phyloP scores from a whole-genome alignment of 2,888 invertebrate genomes.

The Andricus curvator region DNA sequence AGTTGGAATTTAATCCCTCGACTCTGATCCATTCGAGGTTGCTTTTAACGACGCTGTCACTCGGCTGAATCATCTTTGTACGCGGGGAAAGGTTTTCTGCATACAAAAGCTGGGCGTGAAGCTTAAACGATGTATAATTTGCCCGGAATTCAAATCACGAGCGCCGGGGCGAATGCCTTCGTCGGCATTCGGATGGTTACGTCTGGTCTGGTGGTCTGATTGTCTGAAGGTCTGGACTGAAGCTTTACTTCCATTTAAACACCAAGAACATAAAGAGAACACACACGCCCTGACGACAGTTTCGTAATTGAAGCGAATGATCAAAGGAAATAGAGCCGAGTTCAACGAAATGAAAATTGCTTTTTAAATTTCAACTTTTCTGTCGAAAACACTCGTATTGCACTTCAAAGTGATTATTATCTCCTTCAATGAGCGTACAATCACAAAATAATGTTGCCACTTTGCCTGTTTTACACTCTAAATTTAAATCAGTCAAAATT shows the following conservation, averaged over 20 bases:
- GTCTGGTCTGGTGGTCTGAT: slow-evolving; percentile 32
- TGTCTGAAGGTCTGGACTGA: slow-evolving; percentile 14
- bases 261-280: slow-evolving; percentile 28
- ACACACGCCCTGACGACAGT: slow-evolving; percentile 14
- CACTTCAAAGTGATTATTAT: not conserved
- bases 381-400: not conserved
- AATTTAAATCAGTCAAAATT: too few species aligned
- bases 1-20: slow-evolving; percentile 54
- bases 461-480: too few species aligned
- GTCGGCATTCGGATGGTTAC: slow-evolving; percentile 38
- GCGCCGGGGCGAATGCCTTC: slow-evolving; percentile 32
- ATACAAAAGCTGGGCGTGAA: slow-evolving; percentile 32
- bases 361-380: not conserved
- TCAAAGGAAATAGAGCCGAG: slow-evolving; percentile 9
- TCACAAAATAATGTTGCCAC: not conserved
- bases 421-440: not conserved
- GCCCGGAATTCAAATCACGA: slow-evolving; percentile 40
- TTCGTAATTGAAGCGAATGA: slow-evolving; percentile 29
- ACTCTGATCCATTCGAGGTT: slow-evolving; percentile 48
- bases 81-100: slow-evolving; percentile 16
- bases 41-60: slow-evolving; percentile 76
- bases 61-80: slow-evolving; percentile 69
- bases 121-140: slow-evolving; percentile 37
- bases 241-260: slow-evolving; percentile 39
- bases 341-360: slow-evolving; percentile 28